Base-by-base conservation (phyloP, 2,888 invertebrate species). In the Synergus japonicus region DNA sequence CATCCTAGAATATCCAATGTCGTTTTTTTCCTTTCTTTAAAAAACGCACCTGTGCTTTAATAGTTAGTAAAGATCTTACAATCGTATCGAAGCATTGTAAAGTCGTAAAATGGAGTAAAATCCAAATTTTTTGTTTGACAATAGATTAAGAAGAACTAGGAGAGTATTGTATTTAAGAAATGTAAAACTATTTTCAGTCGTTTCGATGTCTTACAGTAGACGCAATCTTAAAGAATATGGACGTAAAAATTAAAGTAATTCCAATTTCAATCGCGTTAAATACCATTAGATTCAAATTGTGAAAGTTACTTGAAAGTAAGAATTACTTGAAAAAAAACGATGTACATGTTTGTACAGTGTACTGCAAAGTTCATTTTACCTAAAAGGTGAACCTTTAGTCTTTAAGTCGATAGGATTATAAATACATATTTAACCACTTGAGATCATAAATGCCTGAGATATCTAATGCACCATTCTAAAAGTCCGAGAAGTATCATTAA, bases 381-480 rank as follows among this genome's bases (percentile, higher is more conserved):
- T 76, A 29, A 77, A 73, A 78, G 73, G 65, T 54, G 13, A 67
- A 77, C 77, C 49, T 69, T 46, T 22, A 76, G 22, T 49, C 66
- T 67, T 41, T 49, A 66, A 44, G 54, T 58, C 58, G 54, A 69
- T 54, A 79, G 63, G n/a, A 66, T 66, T 54, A 73, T 54, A 73
- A 76, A 63, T 76, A 84, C 81, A 83, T 77, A 78, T 82, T 85
- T 83, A 83, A 76, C 83, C 83, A 82, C 84, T 83, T 88, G 88
- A 88, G 88, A 88, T 88, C 88, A 88, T 85, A 85, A 86, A 80
- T 85, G 87, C 88, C 87, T 88, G 88, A 88, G 88, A 86, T 83
- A 83, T 73, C 69, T 76, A 76, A 76, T 64, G 64, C 76, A 76
- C 64, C 76, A 76, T 76, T 60, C 15, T 63, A 29, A 76, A 76